Conservation (phyloP, 2,113 vertebrate species). For the Myrmecobius fasciatus region DNA sequence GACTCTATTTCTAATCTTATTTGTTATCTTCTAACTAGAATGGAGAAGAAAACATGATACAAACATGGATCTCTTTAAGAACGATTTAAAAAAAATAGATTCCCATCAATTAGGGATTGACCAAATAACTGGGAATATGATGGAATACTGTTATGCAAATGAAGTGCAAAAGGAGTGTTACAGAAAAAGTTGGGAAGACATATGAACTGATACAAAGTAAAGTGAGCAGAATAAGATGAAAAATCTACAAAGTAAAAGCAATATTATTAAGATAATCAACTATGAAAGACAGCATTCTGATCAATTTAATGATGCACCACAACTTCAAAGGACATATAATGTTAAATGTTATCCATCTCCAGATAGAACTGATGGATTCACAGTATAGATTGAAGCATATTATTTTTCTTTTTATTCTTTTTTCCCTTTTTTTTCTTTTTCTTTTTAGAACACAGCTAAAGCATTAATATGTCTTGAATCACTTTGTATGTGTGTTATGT, state of each 20-base stretch:
- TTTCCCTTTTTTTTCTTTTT: neutral
- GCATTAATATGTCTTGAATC: neutral
- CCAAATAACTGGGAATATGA: neutral
- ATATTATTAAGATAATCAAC: too few species aligned
- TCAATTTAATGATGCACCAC: too few species aligned
- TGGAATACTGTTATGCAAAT: neutral
- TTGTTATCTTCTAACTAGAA: conserved; percentile 15
- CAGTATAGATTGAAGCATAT: too few species aligned
- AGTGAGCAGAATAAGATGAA: too few species aligned
- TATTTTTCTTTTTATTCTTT: neutral
- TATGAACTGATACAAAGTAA: neutral
- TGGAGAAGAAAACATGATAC: neutral
- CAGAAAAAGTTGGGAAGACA: neutral
- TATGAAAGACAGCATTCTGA: too few species aligned
- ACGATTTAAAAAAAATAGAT: neutral
- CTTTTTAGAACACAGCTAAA: neutral
- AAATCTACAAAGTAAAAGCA: too few species aligned
- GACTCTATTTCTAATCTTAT: conserved; percentile 1
- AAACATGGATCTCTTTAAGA: neutral
- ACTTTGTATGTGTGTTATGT: neutral
- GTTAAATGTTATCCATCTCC: too few species aligned
- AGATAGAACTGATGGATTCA: too few species aligned
- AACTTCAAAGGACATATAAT: too few species aligned
- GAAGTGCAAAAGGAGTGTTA: too few species aligned
- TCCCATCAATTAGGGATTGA: neutral